These are phyloP conservation scores for Limnephilus lunatus DNA, from an alignment of 2,888 invertebrate genomes.

Conservation along the genomic window DNA sequence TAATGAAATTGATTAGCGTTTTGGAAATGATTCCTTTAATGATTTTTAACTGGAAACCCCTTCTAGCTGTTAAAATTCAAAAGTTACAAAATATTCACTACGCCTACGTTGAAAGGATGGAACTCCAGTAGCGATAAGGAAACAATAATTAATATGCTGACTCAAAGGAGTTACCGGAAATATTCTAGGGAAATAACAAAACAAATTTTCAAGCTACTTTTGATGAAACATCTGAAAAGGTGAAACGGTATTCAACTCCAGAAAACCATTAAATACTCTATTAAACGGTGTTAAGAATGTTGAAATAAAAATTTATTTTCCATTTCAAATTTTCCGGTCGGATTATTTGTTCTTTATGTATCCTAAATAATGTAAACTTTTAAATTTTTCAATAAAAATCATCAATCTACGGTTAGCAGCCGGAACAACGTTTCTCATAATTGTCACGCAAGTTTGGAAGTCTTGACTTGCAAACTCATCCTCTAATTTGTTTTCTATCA, in stretches of 20 bases:
- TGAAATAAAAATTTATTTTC: background rate
- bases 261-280: slow-evolving; percentile 40
- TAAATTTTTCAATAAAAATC: background rate
- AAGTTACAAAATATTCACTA: background rate
- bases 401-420: background rate
- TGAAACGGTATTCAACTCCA: slow-evolving; percentile 32
- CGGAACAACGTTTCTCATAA: background rate
- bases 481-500: background rate
- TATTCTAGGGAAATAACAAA: slow-evolving; percentile 10
- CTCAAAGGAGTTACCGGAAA: slow-evolving; percentile 18
- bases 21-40: background rate
- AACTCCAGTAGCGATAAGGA: background rate
- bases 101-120: background rate
- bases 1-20: background rate
- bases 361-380: background rate
- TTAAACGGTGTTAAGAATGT: slow-evolving; percentile 24
- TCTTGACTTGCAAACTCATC: background rate
- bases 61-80: background rate
- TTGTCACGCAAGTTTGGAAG: background rate
- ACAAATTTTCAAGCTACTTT: slow-evolving; percentile 23
- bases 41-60: background rate
- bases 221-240: slow-evolving; percentile 39
- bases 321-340: background rate
- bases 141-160: slow-evolving; percentile 25
- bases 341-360: background rate